phyloP scores from a whole-genome alignment of 2,113 vertebrate genomes.

The Microtus oregoni region DNA sequence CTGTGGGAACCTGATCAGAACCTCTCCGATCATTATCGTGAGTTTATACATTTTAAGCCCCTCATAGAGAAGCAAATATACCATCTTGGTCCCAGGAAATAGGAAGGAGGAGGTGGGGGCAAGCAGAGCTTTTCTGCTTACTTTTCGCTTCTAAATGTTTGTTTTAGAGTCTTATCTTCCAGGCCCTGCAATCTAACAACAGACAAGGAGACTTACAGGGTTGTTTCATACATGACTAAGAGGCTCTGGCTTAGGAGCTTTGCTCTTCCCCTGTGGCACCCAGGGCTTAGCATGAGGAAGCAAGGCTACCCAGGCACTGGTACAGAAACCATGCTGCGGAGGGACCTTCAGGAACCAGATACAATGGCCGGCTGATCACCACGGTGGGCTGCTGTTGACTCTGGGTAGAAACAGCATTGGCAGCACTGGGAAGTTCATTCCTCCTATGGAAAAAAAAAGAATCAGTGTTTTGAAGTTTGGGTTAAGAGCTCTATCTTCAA shows the following conservation, averaged over 20 bases:
- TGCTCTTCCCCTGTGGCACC: not conserved
- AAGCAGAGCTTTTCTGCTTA: not conserved
- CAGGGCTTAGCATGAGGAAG: not conserved
- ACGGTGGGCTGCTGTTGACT: not conserved
- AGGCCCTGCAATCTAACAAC: not conserved
- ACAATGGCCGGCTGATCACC: not conserved
- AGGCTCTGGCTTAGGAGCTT: not conserved
- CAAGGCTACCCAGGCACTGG: not conserved
- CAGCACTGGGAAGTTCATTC: not conserved
- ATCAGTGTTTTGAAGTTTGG: not conserved
- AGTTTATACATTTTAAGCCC: not conserved
- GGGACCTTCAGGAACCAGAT: not conserved
- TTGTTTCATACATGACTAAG: not conserved
- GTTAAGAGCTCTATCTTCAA: slow-evolving; percentile 3
- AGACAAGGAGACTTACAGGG: not conserved
- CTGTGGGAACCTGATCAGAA: not conserved
- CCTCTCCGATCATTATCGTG: not conserved
- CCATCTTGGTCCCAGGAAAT: too few relatives aligned
- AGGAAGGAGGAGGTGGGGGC: not conserved
- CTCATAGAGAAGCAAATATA: not conserved
- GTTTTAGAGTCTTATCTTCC: not conserved
- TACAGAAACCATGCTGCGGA: not conserved
- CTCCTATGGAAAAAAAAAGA: not conserved
- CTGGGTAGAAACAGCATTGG: not conserved
- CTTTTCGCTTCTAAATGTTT: not conserved